Conservation (phyloP, 2,888 invertebrate species). For the Zygaena filipendulae region DNA sequence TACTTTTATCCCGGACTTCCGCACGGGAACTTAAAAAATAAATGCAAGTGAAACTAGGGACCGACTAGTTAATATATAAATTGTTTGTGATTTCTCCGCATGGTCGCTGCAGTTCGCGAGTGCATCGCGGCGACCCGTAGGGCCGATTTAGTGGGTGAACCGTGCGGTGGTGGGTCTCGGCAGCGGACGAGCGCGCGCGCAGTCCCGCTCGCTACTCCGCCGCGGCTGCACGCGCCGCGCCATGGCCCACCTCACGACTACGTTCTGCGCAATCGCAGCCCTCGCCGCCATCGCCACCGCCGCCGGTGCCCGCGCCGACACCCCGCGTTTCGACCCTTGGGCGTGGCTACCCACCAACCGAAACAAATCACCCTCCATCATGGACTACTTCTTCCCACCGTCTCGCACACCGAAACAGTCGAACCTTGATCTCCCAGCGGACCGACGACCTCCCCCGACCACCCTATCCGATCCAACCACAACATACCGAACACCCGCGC, state of each 20-base stretch:
- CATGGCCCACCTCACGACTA: constrained; percentile 45
- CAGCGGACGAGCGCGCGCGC: constrained; percentile 37
- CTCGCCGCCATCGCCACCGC: constrained; percentile 26
- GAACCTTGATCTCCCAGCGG: constrained; percentile 50
- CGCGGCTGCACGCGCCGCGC: constrained; percentile 58
- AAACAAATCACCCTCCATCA: constrained; percentile 55
- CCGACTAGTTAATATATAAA: too few relatives aligned
- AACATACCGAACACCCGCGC: constrained; percentile 34
- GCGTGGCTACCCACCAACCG: constrained; percentile 54
- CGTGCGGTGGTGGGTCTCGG: constrained; percentile 35
- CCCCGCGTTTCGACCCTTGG: constrained; percentile 59
- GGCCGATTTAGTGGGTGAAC: constrained; percentile 39
- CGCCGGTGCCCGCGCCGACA: constrained; percentile 48
- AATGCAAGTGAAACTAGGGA: too few relatives aligned
- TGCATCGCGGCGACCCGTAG: constrained; percentile 32
- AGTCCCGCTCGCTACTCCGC: constrained; percentile 58
- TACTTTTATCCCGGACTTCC: too few relatives aligned
- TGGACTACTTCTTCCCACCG: constrained; percentile 64
- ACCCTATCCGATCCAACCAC: constrained; percentile 30
- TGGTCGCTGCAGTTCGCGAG: not conserved
- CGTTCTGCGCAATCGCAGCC: constrained; percentile 50
- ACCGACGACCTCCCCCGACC: constrained; percentile 42
- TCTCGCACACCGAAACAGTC: constrained; percentile 63
- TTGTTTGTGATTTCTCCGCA: too few relatives aligned
- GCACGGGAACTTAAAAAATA: too few relatives aligned